phyloP scores from a whole-genome alignment of 1,140 invertebrate genomes.

The Dendrolimus kikuchii region DNA sequence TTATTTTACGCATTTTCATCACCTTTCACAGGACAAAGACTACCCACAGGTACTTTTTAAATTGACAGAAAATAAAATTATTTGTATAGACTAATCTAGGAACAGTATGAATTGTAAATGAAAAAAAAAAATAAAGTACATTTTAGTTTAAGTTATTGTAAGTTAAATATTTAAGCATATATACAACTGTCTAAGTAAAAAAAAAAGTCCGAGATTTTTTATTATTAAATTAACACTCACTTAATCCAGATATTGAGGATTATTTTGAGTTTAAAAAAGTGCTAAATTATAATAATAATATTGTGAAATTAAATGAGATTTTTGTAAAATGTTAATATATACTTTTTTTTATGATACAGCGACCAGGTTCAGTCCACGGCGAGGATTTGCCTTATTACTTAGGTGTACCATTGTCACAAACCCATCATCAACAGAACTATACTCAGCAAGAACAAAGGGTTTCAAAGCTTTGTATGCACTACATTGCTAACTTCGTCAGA shows the following conservation, averaged over 20 bases:
- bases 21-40: constrained; percentile 82
- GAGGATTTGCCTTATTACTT: constrained; percentile 96
- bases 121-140: too few relatives aligned
- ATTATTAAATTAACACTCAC: too few relatives aligned
- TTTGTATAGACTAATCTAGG: too few relatives aligned
- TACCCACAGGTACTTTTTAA: constrained; percentile 78
- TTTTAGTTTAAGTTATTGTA: too few relatives aligned
- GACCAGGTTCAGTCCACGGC: constrained; percentile 87
- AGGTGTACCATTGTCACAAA: constrained; percentile 86
- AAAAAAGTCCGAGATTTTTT: too few relatives aligned
- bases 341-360: constrained; percentile 51
- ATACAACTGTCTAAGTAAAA: too few relatives aligned
- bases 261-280: too few relatives aligned
- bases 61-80: too few relatives aligned
- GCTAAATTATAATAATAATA: too few relatives aligned
- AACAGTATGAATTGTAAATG: too few relatives aligned
- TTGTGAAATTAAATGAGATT: not conserved
- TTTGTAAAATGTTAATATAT: not conserved
- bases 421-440: constrained; percentile 78
- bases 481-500: constrained; percentile 87
- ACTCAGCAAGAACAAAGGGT: constrained; percentile 80
- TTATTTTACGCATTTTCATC: constrained; percentile 92
- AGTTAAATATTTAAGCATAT: too few relatives aligned
- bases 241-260: too few relatives aligned
- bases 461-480: constrained; percentile 83